Evolutionary conservation across 2,113 vertebrate species (phyloP).

Genomic region (Varanus salvator): DNA sequence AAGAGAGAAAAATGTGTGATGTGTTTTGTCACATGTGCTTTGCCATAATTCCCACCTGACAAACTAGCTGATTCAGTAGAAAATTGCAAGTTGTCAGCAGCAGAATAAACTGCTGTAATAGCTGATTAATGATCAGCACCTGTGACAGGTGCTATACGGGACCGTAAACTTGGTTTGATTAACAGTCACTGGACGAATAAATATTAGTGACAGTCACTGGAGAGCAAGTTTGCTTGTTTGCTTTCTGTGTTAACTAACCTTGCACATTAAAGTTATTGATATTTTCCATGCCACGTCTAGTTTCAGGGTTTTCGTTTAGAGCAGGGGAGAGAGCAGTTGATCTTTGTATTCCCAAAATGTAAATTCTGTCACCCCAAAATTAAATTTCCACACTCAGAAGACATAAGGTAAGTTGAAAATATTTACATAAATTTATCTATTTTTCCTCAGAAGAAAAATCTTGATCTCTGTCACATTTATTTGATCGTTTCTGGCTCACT

Average conservation of each 20-base stretch:
- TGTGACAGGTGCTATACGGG: slow-evolving; percentile 93
- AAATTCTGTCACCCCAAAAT: neutral
- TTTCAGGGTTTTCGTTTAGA: neutral
- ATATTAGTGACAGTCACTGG: slow-evolving; percentile 82
- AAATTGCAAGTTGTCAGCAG: slow-evolving; percentile 99
- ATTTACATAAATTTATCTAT: neutral
- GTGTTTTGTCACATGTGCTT: slow-evolving; percentile 98
- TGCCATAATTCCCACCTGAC: slow-evolving; percentile 99
- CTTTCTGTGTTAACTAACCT: slow-evolving; percentile 79
- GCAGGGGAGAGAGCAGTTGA: too few species aligned
- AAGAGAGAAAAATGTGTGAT: slow-evolving; percentile 84
- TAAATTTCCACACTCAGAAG: neutral
- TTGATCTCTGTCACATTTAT: neutral
- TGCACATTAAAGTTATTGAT: slow-evolving; percentile 81
- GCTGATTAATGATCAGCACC: slow-evolving; percentile 99
- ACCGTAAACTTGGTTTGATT: slow-evolving; percentile 88
- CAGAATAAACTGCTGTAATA: slow-evolving; percentile 97
- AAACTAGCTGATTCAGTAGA: slow-evolving; percentile 95
- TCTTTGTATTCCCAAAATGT: neutral
- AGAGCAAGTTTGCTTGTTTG: slow-evolving; percentile 81
- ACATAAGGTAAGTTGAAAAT: neutral
- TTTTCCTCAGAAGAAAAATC: neutral
- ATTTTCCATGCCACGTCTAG: slow-evolving; percentile 75
- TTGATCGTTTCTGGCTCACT: neutral
- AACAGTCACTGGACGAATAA: slow-evolving; percentile 88